Evolutionary conservation across 2,797 vertebrate species (phyloP), one percentile per base, ranked within the genome.

Genomic region (Naso thynnoides): DNA sequence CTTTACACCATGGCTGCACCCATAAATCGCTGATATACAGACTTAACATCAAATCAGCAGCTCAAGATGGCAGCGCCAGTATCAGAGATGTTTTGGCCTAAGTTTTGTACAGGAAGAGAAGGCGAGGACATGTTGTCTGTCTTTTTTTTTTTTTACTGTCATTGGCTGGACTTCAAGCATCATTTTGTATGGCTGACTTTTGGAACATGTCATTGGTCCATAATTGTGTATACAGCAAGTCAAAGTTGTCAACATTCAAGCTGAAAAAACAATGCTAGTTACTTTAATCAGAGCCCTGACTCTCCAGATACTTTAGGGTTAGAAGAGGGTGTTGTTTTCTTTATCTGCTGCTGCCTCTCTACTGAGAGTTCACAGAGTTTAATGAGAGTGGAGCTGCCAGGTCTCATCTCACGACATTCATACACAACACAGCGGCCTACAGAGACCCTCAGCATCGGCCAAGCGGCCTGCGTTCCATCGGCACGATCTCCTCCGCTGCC

Each of bases 401-500:
- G 66, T 88, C 79, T 81, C 85, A 81, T 88, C 87, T 85, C 80
- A 83, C 29, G 68, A 80, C 73, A 73, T 84, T 75, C 73, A 64
- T 70, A 84, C 70, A 85, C 65, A 85, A 57, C 75, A 77, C 77
- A 79, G 48, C 18, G 42, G 76, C 76, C 82, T 36, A 56, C 61
- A 76, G 66, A 89, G 85, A 82, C 67, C 54, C 66, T 66, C 67
- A 44, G 72, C 78, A 56, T 67, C 8, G 61, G 80, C 88, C 82
- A 81, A 81, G 84, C 24, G 1, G 81, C 69, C 88, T 90, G 88
- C 41, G 76, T 83, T 92, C 83, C 76, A 86, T 86, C 67, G 77
- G 21, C 73, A 59, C 11, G 21, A 73, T 79, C 78, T 86, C 72
- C 77, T 81, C 66, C 61, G 77, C 26, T 73, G 77, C 80, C 85